These are phyloP conservation scores for Rhynchonycteris naso DNA, from an alignment of 2,797 vertebrate genomes.

Conservation along the genomic window DNA sequence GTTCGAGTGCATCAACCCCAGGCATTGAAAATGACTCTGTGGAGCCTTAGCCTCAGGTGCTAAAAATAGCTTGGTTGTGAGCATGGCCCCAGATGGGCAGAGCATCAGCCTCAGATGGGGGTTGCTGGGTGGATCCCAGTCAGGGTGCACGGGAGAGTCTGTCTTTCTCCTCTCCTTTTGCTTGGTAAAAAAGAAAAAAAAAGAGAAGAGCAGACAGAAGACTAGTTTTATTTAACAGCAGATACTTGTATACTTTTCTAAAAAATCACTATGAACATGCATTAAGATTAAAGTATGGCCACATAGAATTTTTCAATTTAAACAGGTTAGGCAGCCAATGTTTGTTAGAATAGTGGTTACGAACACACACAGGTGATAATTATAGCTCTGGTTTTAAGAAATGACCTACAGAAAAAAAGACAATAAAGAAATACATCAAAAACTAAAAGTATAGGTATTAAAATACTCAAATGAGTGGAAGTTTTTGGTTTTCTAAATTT, in stretches of 20 bases:
- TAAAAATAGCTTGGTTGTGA: no score
- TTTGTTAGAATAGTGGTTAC: not conserved
- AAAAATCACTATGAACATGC: not conserved
- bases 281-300: slow-evolving; percentile 50
- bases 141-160: no score
- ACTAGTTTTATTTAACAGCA: slow-evolving; percentile 7
- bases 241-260: slow-evolving; percentile 26
- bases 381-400: not conserved
- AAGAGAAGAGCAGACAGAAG: not conserved
- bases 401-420: not conserved
- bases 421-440: slow-evolving; percentile 1
- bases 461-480: not conserved
- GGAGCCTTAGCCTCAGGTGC: no score
- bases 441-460: not conserved
- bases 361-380: not conserved
- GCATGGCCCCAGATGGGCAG: no score
- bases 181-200: no score
- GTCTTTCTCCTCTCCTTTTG: no score
- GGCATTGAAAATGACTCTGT: no score
- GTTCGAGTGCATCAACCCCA: no score
- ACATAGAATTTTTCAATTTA: slow-evolving; percentile 42
- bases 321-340: not conserved
- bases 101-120: no score
- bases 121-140: no score
- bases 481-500: not conserved